phyloP scores from a whole-genome alignment of 2,113 vertebrate species.

The Nothoprocta perdicaria region DNA sequence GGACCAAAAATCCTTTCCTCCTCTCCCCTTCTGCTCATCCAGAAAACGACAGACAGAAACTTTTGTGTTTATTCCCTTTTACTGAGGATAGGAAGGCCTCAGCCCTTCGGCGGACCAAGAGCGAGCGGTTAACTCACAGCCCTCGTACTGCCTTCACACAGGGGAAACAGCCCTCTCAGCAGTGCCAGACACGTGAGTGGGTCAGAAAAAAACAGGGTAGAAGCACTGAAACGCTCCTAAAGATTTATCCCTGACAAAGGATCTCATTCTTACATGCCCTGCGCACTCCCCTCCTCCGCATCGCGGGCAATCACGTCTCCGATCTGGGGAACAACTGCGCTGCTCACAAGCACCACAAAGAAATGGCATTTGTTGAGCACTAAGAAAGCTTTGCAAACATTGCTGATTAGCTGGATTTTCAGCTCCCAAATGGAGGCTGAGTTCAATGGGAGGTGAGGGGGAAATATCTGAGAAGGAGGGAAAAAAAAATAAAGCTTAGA shows the following conservation, averaged over 20 bases:
- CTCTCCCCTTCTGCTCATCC: accelerated
- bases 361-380: background rate
- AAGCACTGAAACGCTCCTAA: slow-evolving; percentile 43
- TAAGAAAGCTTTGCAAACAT: slow-evolving; percentile 55
- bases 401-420: slow-evolving; percentile 31
- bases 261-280: slow-evolving; percentile 61
- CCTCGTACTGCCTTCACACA: background rate
- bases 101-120: background rate
- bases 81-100: background rate
- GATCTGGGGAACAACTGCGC: slow-evolving; percentile 20
- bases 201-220: slow-evolving; percentile 34
- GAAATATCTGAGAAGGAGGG: background rate
- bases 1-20: background rate
- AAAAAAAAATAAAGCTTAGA: background rate
- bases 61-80: background rate
- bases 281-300: slow-evolving; percentile 8
- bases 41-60: background rate
- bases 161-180: background rate
- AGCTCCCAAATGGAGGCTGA: background rate
- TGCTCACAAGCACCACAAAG: slow-evolving; percentile 13
- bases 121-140: background rate
- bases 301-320: background rate
- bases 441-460: slow-evolving; percentile 29
- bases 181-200: background rate
- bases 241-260: slow-evolving; percentile 47